These are phyloP conservation scores for Drosophila nigritarsus DNA, from an alignment of 2,888 invertebrate genomes.

Conservation along the genomic window DNA sequence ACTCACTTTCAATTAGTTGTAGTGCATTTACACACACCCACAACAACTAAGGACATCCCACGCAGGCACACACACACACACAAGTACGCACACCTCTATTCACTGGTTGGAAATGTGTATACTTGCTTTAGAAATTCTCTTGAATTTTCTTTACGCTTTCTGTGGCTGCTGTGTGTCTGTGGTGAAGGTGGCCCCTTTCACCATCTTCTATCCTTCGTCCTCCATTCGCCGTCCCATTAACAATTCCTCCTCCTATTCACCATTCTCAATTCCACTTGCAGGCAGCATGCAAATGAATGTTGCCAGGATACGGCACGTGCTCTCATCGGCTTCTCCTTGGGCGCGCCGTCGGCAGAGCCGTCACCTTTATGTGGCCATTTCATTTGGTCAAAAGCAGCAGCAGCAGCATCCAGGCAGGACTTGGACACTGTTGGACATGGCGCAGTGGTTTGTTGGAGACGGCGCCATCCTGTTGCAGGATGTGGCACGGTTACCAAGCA, in stretches of 20 bases:
- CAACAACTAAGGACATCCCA: not conserved
- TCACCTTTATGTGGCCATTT: constrained; percentile 59
- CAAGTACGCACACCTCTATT: not conserved
- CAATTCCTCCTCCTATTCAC: constrained; percentile 1
- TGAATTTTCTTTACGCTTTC: constrained; percentile 43
- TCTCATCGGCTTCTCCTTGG: constrained; percentile 36
- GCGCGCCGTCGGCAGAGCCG: constrained; percentile 23
- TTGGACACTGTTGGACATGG: constrained; percentile 26
- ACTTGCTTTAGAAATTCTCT: constrained; percentile 15
- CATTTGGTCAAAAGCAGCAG: constrained; percentile 36
- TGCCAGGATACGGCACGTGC: constrained; percentile 57
- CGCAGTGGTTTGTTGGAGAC: constrained; percentile 29
- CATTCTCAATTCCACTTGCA: constrained; percentile 24
- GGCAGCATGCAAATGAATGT: constrained; percentile 61
- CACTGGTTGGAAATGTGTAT: constrained; percentile 17
- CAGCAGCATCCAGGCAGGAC: constrained; percentile 6
- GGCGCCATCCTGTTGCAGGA: constrained; percentile 49
- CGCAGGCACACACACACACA: not conserved
- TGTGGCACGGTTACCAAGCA: constrained; percentile 54
- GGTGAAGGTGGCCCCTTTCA: constrained; percentile 27
- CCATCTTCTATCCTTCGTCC: not conserved
- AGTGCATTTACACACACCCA: constrained; percentile 3
- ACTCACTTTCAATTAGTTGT: constrained; percentile 10
- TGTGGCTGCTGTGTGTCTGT: constrained; percentile 25
- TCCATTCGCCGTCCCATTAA: not conserved